Evolutionary conservation across 2,888 invertebrate species (phyloP), one percentile per base, ranked within the genome.

Genomic region (Spialia ferax): DNA sequence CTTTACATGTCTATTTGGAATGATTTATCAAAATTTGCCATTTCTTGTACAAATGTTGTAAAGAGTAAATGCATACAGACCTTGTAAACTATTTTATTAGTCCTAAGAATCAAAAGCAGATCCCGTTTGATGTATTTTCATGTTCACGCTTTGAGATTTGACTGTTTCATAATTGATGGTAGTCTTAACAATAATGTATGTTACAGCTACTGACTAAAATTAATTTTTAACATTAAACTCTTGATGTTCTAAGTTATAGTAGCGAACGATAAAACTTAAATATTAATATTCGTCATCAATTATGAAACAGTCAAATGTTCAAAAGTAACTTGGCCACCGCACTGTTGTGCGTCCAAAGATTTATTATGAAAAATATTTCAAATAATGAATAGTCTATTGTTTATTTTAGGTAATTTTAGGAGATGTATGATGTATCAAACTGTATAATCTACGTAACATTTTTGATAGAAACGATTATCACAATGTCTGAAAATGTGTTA

Each of bases 221-320:
- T 59, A 42, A n/a, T n/a, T 18, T 3, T 42, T 23, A 59, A 59
- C 15, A 15, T 23, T 42, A 59, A 59, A 42, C 42, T 59, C 23
- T n/a, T 6, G 59, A 59, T 42, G 59, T 59, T 26, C 23, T 42
- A 42, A 42, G 59, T 42, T 42, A 59, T 13, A 59, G 59, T 13
- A 59, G 59, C 59, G 26, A 42, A 42, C 26, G 59, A n/a, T 42
- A 23, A 59, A 15, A 59, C 8, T 59, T 59, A 42, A 59, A 59
- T 42, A 59, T 59, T 38, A 57, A 22, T 23, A 42, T 20, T 5
- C n/a, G 20, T 15, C n/a, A 38, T 6, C 42, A 57, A n/a, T 57
- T 42, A n/a, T 23, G 57, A 57, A 57, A 42, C 15, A 15, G 42
- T 42, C 57, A 42, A 38, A 57, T 23, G 5, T 13, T 50, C 11